Base-by-base conservation (phyloP, 2,113 vertebrate species). In the Saguinus midas region DNA sequence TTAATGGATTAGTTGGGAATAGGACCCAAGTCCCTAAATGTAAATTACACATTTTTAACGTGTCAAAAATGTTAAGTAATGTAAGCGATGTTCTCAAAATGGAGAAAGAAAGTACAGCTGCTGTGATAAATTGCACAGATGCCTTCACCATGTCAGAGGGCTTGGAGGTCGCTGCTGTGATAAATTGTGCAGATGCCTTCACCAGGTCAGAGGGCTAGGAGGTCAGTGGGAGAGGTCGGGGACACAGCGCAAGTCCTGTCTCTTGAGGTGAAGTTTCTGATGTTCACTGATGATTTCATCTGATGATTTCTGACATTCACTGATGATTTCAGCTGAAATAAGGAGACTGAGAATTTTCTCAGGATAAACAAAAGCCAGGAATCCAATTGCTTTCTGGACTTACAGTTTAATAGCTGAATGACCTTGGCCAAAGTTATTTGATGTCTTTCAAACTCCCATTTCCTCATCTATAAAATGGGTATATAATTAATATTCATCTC, bases 381-480 rank as follows among this genome's bases (percentile, higher is more conserved):
- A 91, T 91, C 35, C 17, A 66, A 48, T 37, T 86, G 20, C 35
- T 72, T 76, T 79, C 32, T 66, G 35, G 23, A 6, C 88, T 94
- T 91, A 8, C 57, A 45, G 40, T 91, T 84, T 90, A 86, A 80
- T 55, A 93, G 37, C n/a, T 72, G 66, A 91, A 32, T 78, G 29
- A 43, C 66, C 35, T 66, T 93, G 43, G 16, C 61, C 66, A 82
- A 52, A 66, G 58, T 85, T 72, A 64, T 3, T n/a, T 17, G 48
- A n/a, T 45, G 10, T 88, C 79, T 94, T 95, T 90, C 43, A 85
- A 94, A n/a, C 20, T 73, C 52, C 29, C 25, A 68, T 78, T 88
- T 90, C 29, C 20, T 93, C 45, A 55, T 87, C 50, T 88, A 27
- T 58, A 48, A 86, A 64, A 87, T 68, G n/a, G 35, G 18, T 35